Percentiles rank a stretch among this genome's conserved stretches.
Evolutionary conservation across 2,797 vertebrate genomes (phyloP).

Genomic region (Macropodus opercularis): DNA sequence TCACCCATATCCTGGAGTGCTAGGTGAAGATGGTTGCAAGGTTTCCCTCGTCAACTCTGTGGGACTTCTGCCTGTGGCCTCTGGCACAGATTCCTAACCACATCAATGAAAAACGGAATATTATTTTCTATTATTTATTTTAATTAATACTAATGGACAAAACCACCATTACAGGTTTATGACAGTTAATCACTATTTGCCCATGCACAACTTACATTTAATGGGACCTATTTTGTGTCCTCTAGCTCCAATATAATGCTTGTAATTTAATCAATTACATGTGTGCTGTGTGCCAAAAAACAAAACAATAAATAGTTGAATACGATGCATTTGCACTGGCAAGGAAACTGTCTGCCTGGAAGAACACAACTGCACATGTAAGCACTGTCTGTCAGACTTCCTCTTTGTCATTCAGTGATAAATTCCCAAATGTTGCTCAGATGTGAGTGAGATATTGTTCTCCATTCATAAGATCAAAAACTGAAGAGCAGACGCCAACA

Average conservation of each 20-base stretch:
- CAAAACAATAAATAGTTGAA: conserved; percentile 25
- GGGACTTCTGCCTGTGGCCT: conserved; percentile 26
- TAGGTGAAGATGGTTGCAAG: conserved; percentile 37
- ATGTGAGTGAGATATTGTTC: conserved; percentile 53
- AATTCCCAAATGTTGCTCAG: conserved; percentile 37
- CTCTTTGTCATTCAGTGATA: conserved; percentile 48
- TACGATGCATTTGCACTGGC: conserved; percentile 20
- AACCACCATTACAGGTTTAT: neutral
- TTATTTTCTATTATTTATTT: neutral
- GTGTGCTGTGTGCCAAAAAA: conserved; percentile 37
- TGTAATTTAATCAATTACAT: conserved; percentile 22
- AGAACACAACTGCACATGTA: conserved; percentile 31
- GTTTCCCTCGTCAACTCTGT: conserved; percentile 22
- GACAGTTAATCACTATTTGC: conserved; percentile 7
- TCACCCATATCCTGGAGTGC: conserved; percentile 60
- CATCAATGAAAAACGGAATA: conserved; percentile 4
- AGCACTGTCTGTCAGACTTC: conserved; percentile 57
- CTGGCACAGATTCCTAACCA: conserved; percentile 57
- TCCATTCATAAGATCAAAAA: conserved; percentile 60
- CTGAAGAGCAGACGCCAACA: conserved; percentile 9
- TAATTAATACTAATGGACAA: neutral
- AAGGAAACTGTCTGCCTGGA: conserved; percentile 26
- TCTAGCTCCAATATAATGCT: conserved; percentile 14
- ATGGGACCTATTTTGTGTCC: neutral
- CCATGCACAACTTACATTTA: neutral